Evolutionary conservation across 2,797 vertebrate species (phyloP), one percentile per base, ranked within the genome.

Genomic region (Myiothlypis chrysogaster): DNA sequence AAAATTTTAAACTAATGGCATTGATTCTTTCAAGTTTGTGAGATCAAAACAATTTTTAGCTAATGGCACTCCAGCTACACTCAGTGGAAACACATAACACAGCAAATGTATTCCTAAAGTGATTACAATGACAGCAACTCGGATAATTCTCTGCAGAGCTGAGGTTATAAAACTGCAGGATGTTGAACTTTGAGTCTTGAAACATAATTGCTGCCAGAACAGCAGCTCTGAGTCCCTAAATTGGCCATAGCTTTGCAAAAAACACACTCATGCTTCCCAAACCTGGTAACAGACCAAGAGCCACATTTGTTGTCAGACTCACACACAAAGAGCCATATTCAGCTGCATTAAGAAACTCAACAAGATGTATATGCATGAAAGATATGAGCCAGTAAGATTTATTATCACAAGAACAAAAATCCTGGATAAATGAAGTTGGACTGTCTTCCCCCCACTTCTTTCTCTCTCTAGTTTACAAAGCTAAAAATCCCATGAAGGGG

Each of bases 11-110:
- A 75, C 50, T 83, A 61, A 84, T 28, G 27, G 47, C 72, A 90
- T 77, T 0, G 1, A 76, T 73, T 80, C 39, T 72, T 77, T 91
- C 77, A 85, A 68, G 59, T 43, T 69, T 50, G 55, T 0, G 1
- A 81, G 87, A 85, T 75, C 64, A 95, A 90, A 96, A 75, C 61
- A 71, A 60, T 66, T 73, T 90, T 90, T 77, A 87, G 70, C 66
- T 92, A 83, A 81, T 41, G 60, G 63, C 60, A 53, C 57, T 87
- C 30, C 78, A 61, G 77, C 34, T 82, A 78, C 30, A 37, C 53
- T 59, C 76, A 70, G 23, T 81, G 37, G 60, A 69, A 81, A 93
- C 69, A 73, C 9, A 1, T n/a, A 90, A 41, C 12, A 7, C 7
- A 2, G 30, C 49, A 91, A 91, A 92, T 71, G 59, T 43, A 87